Base-by-base conservation (phyloP, 2,113 vertebrate species). In the Coptodon bakossiorum region DNA sequence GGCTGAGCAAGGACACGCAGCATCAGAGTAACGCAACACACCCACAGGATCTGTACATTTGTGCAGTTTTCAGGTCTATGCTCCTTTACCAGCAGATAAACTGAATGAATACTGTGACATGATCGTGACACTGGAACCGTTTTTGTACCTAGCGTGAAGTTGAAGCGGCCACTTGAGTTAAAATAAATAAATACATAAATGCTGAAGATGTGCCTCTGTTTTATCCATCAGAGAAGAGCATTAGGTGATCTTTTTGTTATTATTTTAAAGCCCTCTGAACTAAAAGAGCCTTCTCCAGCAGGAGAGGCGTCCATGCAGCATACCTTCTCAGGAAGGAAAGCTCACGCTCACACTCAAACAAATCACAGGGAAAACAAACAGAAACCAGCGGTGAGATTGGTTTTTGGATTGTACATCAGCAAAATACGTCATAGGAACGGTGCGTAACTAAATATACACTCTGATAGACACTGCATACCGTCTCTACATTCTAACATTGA, bases 361-460 rank as follows among this genome's bases (percentile, higher is more conserved):
- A 92, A 85, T 68, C 56, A 86, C 82, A 90, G n/a, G 82, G 76
- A 86, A 92, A 84, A n/a, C 61, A 88, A 91, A 92, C 12, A 43
- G 78, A 76, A 85, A 86, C 86, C 43, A 82, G 73, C 14, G 12
- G n/a, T 89, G 73, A 82, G 66, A 83, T 88, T 83, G 50, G 54
- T 86, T 86, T 90, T 90, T 40, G 88, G 92, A 94, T 95, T 94
- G 94, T 95, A 93, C 94, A 90, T 91, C 93, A 91, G 91, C 94
- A 93, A 89, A 91, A 90, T 84, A 85, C 82, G 57, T 87, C 71
- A 84, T 86, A 90, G 84, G 59, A 86, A 82, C 53, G 76, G 85
- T 71, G 87, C 63, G 68, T 78, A 84, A 53, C 79, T 87, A 61
- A 86, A 84, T 83, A 29, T 86, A 84, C 88, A 92, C 83, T 84